Base-by-base conservation (phyloP, 2,113 vertebrate genomes). In the Catagonus wagneri region DNA sequence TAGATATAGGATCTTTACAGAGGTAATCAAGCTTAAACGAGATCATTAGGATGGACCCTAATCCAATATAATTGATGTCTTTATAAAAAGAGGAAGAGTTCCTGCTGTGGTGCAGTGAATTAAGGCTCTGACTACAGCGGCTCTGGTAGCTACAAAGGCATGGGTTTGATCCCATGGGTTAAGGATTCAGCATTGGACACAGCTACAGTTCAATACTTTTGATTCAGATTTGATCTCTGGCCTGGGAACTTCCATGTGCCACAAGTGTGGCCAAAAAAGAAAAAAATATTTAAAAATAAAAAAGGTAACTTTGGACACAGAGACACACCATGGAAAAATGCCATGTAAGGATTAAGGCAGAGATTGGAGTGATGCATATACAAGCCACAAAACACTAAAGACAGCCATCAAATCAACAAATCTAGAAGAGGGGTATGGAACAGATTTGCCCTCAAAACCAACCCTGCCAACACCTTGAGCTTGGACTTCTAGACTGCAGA, bases 401-500 rank as follows among this genome's bases (percentile, higher is more conserved):
- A 56, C 32, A 34, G 39, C 25, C 87, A 13, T n/a, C 12, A 83
- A 91, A 44, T 25, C 19, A 52, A 34, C 66, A 91, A 19, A 11
- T 44, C 68, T 23, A 68, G 32, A 69, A 54, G 61, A 75, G 2
- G 29, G 15, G 17, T 22, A 15, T 9, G n/a, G 29, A 68, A 79
- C 3, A 80, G 27, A 32, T 44, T 89, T n/a, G 39, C 23, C 15
- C 1, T 58, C 54, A 54, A 11, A 16, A 39, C 19, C 36, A 89
- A 16, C 34, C 44, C 44, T 84, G 54, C 80, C 54, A 60, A 32
- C 32, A 75, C 44, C 27, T 66, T 87, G 29, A 81, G 71, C 92
- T 90, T 85, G 39, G 25, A 84, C 66, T 75, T 95, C 79, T 11
- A n/a, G 32, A 22, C 76, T 58, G 93, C 61, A 88, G 54, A 94